Conservation (phyloP, 2,797 vertebrate genomes). For the Chrysocyon brachyurus region DNA sequence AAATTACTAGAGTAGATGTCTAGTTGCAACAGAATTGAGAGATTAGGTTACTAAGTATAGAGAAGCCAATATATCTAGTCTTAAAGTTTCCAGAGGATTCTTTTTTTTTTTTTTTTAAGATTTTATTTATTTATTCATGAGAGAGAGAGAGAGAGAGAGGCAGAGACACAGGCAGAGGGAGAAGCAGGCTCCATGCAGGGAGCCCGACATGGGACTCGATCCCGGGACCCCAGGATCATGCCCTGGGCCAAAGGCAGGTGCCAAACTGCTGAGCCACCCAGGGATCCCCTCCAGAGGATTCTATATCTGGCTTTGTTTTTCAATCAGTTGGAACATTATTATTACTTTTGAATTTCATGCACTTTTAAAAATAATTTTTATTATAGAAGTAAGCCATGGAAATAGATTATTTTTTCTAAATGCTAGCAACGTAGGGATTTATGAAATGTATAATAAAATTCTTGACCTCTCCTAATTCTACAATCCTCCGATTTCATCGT, state of each 20-base stretch:
- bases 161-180: too few relatives aligned
- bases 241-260: too few relatives aligned
- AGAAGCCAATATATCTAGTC: neutral
- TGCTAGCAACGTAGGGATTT: neutral
- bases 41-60: neutral
- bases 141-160: too few relatives aligned
- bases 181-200: too few relatives aligned
- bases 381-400: neutral
- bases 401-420: neutral
- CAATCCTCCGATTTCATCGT: neutral
- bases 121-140: too few relatives aligned
- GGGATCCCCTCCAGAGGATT: neutral
- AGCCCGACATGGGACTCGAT: too few relatives aligned
- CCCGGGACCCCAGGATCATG: too few relatives aligned
- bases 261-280: too few relatives aligned
- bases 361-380: neutral
- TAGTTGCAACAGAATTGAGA: neutral
- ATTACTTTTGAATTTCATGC: neutral
- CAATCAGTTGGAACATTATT: neutral
- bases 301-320: neutral
- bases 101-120: too few relatives aligned
- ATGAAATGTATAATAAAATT: neutral
- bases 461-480: neutral
- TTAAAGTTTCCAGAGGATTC: neutral
- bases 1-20: neutral